Base-by-base conservation (phyloP, 2,113 vertebrate genomes). In the Seriola aureovittata region DNA sequence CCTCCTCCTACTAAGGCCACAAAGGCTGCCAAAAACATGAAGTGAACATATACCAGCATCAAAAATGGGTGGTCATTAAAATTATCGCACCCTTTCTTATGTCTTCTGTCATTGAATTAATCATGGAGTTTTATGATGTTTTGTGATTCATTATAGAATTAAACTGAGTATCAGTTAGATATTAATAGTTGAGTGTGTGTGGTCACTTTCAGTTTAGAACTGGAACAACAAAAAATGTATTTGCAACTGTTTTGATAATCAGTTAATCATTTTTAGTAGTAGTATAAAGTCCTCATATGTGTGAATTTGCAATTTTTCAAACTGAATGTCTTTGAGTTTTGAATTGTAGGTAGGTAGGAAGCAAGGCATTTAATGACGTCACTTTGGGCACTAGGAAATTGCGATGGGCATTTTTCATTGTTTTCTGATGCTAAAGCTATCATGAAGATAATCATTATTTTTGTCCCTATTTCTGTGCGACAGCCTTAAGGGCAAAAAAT, bases 11-110 rank as follows among this genome's bases (percentile, higher is more conserved):
- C 83, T 84, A 63, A 85, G 76, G 83, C 85, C 79, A 78, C 71
- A 68, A 75, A 75, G 8, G 64, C 82, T 85, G 81, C 81, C 84
- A 88, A 85, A 75, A 79, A 77, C 67, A 87, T 40, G 54, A 84
- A 57, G 48, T 78, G 40, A 85, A 85, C 60, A 74, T 66, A 44
- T 36, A 83, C 46, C 19, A 60, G 25, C 40, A 73, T 71, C 55
- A 80, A 55, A 85, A 81, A 38, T 42, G 29, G 85, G 34, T 68
- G 65, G 74, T 82, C 81, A 85, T 89, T 80, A 83, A 85, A 76
- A 74, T 74, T 40, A 81, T 50, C 64, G 72, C 21, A 62, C 12
- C 16, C 2, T 85, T 79, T 46, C 32, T 75, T n/a, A 42, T 73
- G 48, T 5, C 11, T 40, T 40, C 29, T 67, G 36, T 58, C 25